These are phyloP conservation scores for Rotaria macrura DNA, from an alignment of 2,888 invertebrate genomes.

Conservation along the genomic window DNA sequence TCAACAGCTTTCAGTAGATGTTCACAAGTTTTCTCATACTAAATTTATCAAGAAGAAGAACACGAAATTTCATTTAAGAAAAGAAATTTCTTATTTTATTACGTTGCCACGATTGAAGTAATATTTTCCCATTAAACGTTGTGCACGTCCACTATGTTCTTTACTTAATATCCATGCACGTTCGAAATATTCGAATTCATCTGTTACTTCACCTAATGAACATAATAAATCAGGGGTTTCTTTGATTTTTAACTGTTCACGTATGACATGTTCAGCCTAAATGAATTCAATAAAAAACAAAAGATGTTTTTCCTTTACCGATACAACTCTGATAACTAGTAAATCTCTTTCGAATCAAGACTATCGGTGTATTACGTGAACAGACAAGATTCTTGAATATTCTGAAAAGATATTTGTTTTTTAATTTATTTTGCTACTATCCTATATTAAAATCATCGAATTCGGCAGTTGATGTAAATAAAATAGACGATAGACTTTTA, in stretches of 20 bases:
- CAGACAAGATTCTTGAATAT: too few relatives aligned
- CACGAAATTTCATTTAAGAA: background rate
- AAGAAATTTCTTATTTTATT: slow-evolving; percentile 40
- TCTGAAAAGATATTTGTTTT: too few relatives aligned
- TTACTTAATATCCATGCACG: slow-evolving; percentile 82
- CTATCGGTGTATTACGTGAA: too few relatives aligned
- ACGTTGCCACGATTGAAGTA: slow-evolving; percentile 61
- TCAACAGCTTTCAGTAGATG: slow-evolving; percentile 71
- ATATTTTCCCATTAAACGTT: slow-evolving; percentile 70
- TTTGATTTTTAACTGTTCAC: slow-evolving; percentile 63
- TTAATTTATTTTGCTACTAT: too few relatives aligned
- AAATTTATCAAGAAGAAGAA: slow-evolving; percentile 39
- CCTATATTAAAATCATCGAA: too few relatives aligned
- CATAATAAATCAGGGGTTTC: slow-evolving; percentile 78
- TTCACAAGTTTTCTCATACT: slow-evolving; percentile 67
- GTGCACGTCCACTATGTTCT: slow-evolving; percentile 68
- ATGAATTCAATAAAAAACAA: slow-evolving; percentile 35
- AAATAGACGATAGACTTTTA: too few relatives aligned
- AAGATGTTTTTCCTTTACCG: too few relatives aligned
- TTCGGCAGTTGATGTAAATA: too few relatives aligned
- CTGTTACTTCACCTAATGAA: slow-evolving; percentile 74
- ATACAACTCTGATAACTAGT: too few relatives aligned
- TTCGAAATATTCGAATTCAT: slow-evolving; percentile 68
- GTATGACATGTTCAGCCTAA: slow-evolving; percentile 75
- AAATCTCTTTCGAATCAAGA: too few relatives aligned